Evolutionary conservation across 2,113 vertebrate species (phyloP), one percentile per base, ranked within the genome.

Genomic region (Opisthocomus hoazin): DNA sequence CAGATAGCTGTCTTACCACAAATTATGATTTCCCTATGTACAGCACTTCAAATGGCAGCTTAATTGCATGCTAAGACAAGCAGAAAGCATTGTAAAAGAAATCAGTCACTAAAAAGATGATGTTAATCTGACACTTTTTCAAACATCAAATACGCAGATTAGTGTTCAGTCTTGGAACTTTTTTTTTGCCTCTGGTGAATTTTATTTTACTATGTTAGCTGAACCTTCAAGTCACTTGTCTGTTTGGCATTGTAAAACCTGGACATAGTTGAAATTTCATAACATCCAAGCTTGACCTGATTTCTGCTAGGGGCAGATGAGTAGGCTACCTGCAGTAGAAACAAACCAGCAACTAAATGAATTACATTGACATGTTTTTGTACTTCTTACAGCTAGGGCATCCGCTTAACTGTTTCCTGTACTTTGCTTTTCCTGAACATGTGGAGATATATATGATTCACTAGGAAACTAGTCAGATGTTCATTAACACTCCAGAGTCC

Each of bases 1-100:
- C 11, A 54, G 5, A 3, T 81, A 37, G 5, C 26, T 50, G 43
- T 37, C 6, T 56, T 10, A 65, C 45, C 0, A 0, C 15, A 82
- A n/a, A 48, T 32, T 54, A 74, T 41, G 13, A 50, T 61, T 88
- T 94, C 36, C 56, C 15, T 32, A 32, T 70, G 29, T 36, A 68
- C 16, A 58, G 43, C 46, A 45, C 29, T 51, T 32, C 30, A 76
- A 34, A 29, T 70, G 8, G 15, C 53, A 77, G 37, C 26, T 19
- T 75, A 82, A 51, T 46, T 60, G 34, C 16, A 70, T 85, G 41
- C 3, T 36, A 73, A 80, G 3, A 12, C 11, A 32, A 87, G 10
- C 27, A 79, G 87, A 56, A 53, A 87, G 64, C 16, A 46, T 4
- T 37, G 15, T 18, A 23, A 60, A 61, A 77, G 36, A 50, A 11